Base-by-base conservation (phyloP, 2,113 vertebrate genomes). In the Helogale parvula region DNA sequence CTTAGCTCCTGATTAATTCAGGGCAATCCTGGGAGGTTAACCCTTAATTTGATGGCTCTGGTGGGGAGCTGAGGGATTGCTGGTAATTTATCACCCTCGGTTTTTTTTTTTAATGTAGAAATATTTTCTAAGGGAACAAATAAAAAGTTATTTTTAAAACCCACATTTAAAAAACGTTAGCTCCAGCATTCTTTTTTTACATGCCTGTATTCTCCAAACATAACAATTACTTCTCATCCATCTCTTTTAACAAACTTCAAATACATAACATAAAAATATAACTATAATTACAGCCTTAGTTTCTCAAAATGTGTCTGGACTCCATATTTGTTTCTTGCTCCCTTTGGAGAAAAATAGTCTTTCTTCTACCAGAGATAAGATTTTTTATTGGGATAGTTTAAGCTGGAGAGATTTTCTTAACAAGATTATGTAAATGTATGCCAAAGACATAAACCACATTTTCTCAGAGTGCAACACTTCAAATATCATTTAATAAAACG, bases 391-490 rank as follows among this genome's bases (percentile, higher is more conserved):
- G 95, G 84, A 85, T 85, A 95, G 94, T 98, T 97, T 96, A 98
- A 97, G 82, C 95, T 97, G 90, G 94, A 94, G 97, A 97, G 96
- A 98, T 97, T 89, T 93, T 96, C 94, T 97, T 97, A 98, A 98
- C 10, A 72, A 98, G 97, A 98, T 98, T 97, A 98, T 98, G 96
- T 96, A 98, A 98, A 98, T 98, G 41, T 97, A 97, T 98, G 97
- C 97, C 96, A 93, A 97, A 94, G 90, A 96, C 97, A 96, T 96
- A 98, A 98, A 96, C 95, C 93, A 93, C 96, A 95, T 98, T 98
- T 98, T 97, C 97, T 97, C 96, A 35, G 94, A 97, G 96, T 95
- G 77, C 90, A 97, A 95, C 92, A 97, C 96, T 97, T 97, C 96
- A 97, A 96, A 95, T 98, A 97, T 97, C 97, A 98, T 98, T 97